Evolutionary conservation across 2,797 vertebrate species (phyloP).

Genomic region (Kryptopterus vitreolus): DNA sequence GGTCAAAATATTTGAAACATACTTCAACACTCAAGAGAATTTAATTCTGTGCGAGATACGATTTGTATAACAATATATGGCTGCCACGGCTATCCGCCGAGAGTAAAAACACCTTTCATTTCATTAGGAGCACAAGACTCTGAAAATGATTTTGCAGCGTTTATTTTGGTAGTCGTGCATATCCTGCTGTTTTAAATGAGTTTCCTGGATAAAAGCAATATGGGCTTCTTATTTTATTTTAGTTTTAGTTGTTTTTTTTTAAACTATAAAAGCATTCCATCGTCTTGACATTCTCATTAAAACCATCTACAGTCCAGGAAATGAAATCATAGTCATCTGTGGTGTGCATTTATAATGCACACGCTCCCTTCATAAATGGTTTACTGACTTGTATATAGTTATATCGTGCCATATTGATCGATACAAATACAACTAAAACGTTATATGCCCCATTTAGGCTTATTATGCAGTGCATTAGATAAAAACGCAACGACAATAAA

Average conservation of each 20-base stretch:
- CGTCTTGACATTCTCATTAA: slow-evolving; percentile 8
- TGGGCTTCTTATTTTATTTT: not conserved
- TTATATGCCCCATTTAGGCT: not conserved
- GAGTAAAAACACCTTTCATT: not conserved
- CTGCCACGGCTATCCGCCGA: not conserved
- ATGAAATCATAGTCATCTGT: slow-evolving; percentile 5
- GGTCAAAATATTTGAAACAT: slow-evolving; percentile 10
- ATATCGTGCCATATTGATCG: not conserved
- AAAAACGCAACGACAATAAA: not conserved
- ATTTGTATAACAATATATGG: not conserved
- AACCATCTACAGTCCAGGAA: not conserved
- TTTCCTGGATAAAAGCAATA: not conserved
- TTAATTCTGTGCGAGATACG: not conserved
- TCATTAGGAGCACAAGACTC: slow-evolving; percentile 11
- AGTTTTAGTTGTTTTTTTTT: too few relatives aligned
- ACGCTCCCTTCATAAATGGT: not conserved
- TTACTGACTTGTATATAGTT: not conserved
- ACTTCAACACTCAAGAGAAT: not conserved
- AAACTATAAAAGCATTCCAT: slow-evolving; percentile 1
- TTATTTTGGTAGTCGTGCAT: not conserved
- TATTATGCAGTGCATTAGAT: not conserved
- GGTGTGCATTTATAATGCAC: not conserved
- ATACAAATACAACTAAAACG: not conserved
- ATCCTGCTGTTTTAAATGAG: slow-evolving; percentile 19
- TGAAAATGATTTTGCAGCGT: not conserved